These are phyloP conservation scores for Arrhamphus sclerolepis DNA, from an alignment of 2,797 vertebrate species.

Conservation along the genomic window DNA sequence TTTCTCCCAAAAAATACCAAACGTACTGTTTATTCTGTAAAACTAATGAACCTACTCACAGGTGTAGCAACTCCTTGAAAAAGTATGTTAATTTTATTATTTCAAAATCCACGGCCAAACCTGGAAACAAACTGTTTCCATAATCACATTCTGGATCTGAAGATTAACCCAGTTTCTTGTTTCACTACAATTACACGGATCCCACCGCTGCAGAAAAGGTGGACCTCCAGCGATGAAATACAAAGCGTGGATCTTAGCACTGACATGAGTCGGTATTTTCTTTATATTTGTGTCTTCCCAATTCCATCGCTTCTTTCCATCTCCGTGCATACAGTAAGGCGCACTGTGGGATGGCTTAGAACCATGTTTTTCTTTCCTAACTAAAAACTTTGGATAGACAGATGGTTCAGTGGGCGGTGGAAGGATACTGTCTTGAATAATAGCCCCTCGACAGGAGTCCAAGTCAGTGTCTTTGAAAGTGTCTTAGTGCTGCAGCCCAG, in stretches of 20 bases:
- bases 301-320: conserved; percentile 14
- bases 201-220: background rate
- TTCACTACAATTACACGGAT: background rate
- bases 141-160: background rate
- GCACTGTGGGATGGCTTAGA: conserved; percentile 37
- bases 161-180: background rate
- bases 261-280: conserved; percentile 8
- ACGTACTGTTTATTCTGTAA: background rate
- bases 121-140: background rate
- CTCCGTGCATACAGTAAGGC: conserved; percentile 27
- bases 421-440: conserved; percentile 71
- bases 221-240: background rate
- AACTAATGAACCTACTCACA: background rate
- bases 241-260: background rate
- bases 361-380: conserved; percentile 42
- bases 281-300: conserved; percentile 10
- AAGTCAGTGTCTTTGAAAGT: conserved; percentile 69
- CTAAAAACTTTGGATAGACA: conserved; percentile 67
- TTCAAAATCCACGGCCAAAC: background rate
- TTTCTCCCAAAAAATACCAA: no score
- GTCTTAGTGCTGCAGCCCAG: conserved; percentile 69
- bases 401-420: conserved; percentile 65
- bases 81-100: background rate
- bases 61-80: background rate
- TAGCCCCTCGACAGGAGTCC: conserved; percentile 62